Conservation (phyloP, 2,113 vertebrate genomes). For the Neogobius melanostomus region DNA sequence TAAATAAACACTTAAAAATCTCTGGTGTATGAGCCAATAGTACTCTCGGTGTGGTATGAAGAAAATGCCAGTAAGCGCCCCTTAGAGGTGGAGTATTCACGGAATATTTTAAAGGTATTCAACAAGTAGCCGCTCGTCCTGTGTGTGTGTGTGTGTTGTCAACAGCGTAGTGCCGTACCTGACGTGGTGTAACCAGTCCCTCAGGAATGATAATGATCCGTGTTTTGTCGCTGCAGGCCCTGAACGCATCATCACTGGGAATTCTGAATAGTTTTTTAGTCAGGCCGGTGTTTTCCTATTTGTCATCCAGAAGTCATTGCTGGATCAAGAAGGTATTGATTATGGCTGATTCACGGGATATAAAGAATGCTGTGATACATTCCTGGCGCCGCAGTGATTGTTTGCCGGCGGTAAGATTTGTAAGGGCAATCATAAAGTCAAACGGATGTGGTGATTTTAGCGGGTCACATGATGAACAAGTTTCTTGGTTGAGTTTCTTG, state of each 20-base stretch:
- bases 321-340: slow-evolving; percentile 34
- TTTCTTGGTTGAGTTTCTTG: slow-evolving; percentile 46
- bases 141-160: neutral
- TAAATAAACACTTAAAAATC: too few relatives aligned
- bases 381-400: slow-evolving; percentile 34
- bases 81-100: neutral
- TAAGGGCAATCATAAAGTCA: neutral
- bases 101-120: neutral
- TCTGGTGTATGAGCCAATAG: neutral
- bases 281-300: slow-evolving; percentile 31
- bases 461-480: slow-evolving; percentile 10
- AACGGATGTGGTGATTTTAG: neutral
- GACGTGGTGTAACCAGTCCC: slow-evolving; percentile 36
- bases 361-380: slow-evolving; percentile 35
- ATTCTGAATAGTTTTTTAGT: slow-evolving; percentile 23
- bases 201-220: slow-evolving; percentile 47
- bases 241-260: slow-evolving; percentile 25
- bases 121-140: slow-evolving; percentile 33
- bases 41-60: neutral
- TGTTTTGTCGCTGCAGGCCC: slow-evolving; percentile 18
- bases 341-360: slow-evolving; percentile 13
- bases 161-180: neutral
- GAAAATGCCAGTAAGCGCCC: neutral
- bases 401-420: slow-evolving; percentile 31
- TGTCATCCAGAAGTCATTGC: slow-evolving; percentile 33